These are phyloP conservation scores for Cassiopea xamachana DNA, from an alignment of 30 jellyfish, hydroid and myxozoan species.

Conservation along the genomic window DNA sequence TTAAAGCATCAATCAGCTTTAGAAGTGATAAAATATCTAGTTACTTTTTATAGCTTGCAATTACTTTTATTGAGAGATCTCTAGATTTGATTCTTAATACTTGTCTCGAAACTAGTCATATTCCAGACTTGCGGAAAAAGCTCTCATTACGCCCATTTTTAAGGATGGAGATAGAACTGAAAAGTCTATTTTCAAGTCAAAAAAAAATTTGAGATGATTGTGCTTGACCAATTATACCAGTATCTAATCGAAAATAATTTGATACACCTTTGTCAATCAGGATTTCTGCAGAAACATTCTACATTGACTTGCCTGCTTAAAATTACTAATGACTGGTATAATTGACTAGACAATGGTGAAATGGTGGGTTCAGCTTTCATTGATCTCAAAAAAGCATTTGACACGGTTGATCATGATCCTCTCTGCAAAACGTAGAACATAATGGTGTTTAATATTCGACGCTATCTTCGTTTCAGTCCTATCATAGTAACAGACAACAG, in stretches of 20 bases:
- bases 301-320: slow-evolving; percentile 37
- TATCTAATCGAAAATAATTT: slow-evolving; percentile 12
- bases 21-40: not conserved
- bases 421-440: not conserved
- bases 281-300: slow-evolving; percentile 19
- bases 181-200: slow-evolving; percentile 5
- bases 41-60: slow-evolving; percentile 11
- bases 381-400: slow-evolving; percentile 52
- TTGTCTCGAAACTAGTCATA: slow-evolving; percentile 23
- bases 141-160: slow-evolving; percentile 19
- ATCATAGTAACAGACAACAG: not conserved
- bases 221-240: slow-evolving; percentile 29
- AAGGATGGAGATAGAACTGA: slow-evolving; percentile 15
- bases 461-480: not conserved
- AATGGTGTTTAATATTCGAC: not conserved
- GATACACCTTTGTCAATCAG: slow-evolving; percentile 13
- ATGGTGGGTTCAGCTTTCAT: slow-evolving; percentile 11
- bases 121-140: not conserved
- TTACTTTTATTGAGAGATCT: slow-evolving; percentile 1
- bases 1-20: slow-evolving; percentile 3
- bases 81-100: slow-evolving; percentile 7
- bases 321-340: slow-evolving; percentile 45
- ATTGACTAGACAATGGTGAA: slow-evolving; percentile 22
- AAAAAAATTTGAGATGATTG: slow-evolving; percentile 29
- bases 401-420: slow-evolving; percentile 42